Evolutionary conservation across 2,888 invertebrate species (phyloP).

Genomic region (Heliconius aoede): DNA sequence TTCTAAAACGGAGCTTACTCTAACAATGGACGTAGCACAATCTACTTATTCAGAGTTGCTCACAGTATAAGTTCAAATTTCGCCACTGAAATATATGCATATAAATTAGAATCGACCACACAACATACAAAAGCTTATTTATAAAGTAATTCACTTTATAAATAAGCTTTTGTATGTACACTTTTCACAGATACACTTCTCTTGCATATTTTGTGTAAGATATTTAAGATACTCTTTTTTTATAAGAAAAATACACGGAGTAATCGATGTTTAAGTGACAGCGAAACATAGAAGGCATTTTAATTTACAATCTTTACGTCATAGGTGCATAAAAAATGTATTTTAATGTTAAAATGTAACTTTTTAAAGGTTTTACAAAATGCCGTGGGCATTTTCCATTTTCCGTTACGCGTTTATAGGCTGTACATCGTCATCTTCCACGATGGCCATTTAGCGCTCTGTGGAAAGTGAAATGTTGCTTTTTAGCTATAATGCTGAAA

Average conservation of each 20-base stretch:
- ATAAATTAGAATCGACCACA: neutral
- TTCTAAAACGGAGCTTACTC: neutral
- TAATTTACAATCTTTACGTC: neutral
- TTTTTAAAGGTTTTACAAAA: slow-evolving; percentile 28
- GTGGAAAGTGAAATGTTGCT: slow-evolving; percentile 19
- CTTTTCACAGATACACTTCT: too few species aligned
- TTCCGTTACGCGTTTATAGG: slow-evolving; percentile 19
- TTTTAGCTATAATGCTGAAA: slow-evolving; percentile 17
- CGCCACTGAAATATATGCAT: neutral
- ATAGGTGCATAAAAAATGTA: neutral
- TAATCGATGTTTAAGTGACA: neutral
- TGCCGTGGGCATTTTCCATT: slow-evolving; percentile 23
- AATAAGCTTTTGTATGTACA: too few species aligned
- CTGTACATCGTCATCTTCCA: slow-evolving; percentile 30
- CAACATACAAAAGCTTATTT: too few species aligned
- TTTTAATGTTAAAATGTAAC: neutral
- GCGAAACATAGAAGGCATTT: neutral
- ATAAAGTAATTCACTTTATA: too few species aligned
- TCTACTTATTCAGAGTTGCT: neutral
- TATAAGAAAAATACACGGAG: neutral
- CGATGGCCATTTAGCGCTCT: slow-evolving; percentile 23
- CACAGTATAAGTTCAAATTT: neutral
- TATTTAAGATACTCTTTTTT: neutral
- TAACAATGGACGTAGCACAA: neutral
- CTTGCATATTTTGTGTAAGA: neutral